These are phyloP conservation scores for Synergus laeviventris DNA, from an alignment of 2,888 invertebrate species.

Conservation along the genomic window DNA sequence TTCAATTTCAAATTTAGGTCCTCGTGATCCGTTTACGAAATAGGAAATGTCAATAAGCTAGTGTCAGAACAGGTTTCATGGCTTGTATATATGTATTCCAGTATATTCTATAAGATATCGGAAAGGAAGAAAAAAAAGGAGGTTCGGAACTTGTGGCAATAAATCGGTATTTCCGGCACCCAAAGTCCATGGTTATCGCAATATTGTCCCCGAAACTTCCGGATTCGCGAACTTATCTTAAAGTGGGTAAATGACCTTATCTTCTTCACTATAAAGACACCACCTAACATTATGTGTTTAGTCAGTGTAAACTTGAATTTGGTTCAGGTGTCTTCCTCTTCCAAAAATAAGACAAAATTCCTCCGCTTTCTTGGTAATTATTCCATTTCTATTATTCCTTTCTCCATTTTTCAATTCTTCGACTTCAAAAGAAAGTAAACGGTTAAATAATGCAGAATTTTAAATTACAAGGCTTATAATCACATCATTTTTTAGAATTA, in stretches of 20 bases:
- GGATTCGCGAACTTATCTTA: constrained; percentile 46
- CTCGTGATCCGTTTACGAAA: not conserved
- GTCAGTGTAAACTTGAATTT: constrained; percentile 52
- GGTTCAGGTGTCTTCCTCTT: constrained; percentile 18
- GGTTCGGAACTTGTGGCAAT: constrained; percentile 6
- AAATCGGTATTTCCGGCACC: constrained; percentile 61
- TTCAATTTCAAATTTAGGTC: not conserved
- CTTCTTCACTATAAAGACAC: constrained; percentile 56
- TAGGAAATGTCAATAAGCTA: not conserved
- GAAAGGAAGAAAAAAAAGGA: not conserved
- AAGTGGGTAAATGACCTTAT: constrained; percentile 45
- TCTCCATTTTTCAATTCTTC: not conserved
- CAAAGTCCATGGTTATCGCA: constrained; percentile 68
- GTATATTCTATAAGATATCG: not conserved
- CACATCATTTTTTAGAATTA: no score
- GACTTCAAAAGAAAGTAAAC: no score
- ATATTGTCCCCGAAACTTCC: constrained; percentile 67
- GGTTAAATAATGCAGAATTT: no score
- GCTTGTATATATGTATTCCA: no score
- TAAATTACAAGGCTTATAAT: no score
- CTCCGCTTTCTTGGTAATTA: not conserved
- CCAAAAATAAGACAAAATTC: not conserved
- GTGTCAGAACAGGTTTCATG: not conserved
- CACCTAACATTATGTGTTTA: constrained; percentile 44
- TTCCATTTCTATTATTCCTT: not conserved